Evolutionary conservation across 64 coral and sea anemone genomes (phyloP), one percentile per base, ranked within the genome.

Genomic region (Pocillopora damicornis): DNA sequence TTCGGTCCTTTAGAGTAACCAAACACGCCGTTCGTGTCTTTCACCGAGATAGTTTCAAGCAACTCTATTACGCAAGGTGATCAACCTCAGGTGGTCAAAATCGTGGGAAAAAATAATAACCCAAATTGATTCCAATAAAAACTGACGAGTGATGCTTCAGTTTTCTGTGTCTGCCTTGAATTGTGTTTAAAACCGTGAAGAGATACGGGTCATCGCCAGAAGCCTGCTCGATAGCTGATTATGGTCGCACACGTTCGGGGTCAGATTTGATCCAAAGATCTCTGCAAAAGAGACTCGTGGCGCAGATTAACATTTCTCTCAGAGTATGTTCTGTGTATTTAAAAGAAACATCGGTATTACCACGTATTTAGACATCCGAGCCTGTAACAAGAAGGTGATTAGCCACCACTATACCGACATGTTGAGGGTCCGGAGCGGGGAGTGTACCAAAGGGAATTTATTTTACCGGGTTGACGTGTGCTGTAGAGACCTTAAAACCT

Each of bases 1-100:
- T 85, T 85, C 81, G 81, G 81, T 58, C 64, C 65, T 72, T 85
- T 23, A 85, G 81, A 72, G 81, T 71, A 85, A 85, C 81, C 25
- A 22, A 72, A 85, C 37, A 85, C 81, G 63, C 13, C 12, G 64
- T 73, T 85, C 58, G 62, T 37, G 16, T 85, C 81, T 57, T n/a
- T 85, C 81, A 71, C 58, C 81, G 81, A 11, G 36, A 71, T 57
- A 66, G 81, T 38, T 37, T 72, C 61, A 25, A 67, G 58, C 63
- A 58, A 72, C 63, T 58, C 61, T 58, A 85, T 85, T 85, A 85
- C 36, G 57, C 81, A 72, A 72, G 81, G 81, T 69, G 65, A 45
- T 23, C 64, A 11, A 37, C 11, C 38, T 9, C 13, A 51, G 25
- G 37, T 22, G 42, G 81, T 57, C 63, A 4, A 42, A 18, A 73